Evolutionary conservation across 2,797 vertebrate genomes (phyloP), one percentile per base, ranked within the genome.

Genomic region (Acanthis flammea): DNA sequence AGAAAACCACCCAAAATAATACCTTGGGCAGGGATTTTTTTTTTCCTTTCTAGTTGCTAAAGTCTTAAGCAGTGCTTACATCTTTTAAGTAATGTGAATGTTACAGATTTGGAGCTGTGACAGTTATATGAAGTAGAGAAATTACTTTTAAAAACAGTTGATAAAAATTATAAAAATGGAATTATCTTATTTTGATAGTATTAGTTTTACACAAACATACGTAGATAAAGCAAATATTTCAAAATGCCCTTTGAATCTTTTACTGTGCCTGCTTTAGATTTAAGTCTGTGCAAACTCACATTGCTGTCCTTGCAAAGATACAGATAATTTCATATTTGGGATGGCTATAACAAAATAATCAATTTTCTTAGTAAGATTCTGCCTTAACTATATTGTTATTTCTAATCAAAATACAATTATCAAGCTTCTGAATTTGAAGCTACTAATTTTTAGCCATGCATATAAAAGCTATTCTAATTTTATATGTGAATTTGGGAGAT

Each of bases 101-200:
- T 88, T 72, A 48, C 25, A 31, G 16, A 33, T 68, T 67, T 1
- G 4, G 25, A 15, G 10, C 57, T 68, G 28, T 61, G 31, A 31
- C 6, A 37, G 6, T 33, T 50, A 28, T 0, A 0, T 76, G 19
- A 76, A 71, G 44, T 28, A 16, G 12, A 58, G 19, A 68, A 53
- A 72, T 60, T 3, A n/a, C 37, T 75, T 80, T 53, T 80, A 62
- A 77, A 27, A n/a, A n/a, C 30, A 48, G 22, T 45, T 35, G 23
- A 14, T 70, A 39, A 44, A 78, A 62, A 50, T 47, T 55, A 39
- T 37, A 86, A 48, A 80, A 66, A 68, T 48, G 3, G 28, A 30
- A 27, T 71, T 8, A 51, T 12, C 19, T 75, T 42, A 48, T 7
- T 50, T 61, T 74, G 42, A 55, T 12, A 35, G 28, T 51, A 15